These are phyloP conservation scores for Acanthopagrus latus DNA, from an alignment of 2,797 vertebrate genomes.

Conservation along the genomic window DNA sequence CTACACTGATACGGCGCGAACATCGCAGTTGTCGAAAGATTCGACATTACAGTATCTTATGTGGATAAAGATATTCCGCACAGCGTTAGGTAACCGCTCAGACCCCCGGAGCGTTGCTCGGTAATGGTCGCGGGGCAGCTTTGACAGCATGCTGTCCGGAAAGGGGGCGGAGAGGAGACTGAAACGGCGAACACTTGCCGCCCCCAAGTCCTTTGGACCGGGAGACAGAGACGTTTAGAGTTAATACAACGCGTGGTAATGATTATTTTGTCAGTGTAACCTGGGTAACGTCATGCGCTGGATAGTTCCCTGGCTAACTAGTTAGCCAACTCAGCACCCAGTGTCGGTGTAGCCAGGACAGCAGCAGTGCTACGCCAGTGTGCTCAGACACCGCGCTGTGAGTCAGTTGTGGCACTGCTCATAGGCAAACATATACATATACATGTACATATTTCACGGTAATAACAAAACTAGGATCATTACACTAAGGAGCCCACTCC, in stretches of 20 bases:
- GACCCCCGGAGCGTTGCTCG: constrained; percentile 28
- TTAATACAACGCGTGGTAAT: constrained; percentile 1
- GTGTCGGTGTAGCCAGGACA: neutral
- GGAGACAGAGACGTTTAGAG: neutral
- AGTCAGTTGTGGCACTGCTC: neutral
- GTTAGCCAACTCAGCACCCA: constrained; percentile 19
- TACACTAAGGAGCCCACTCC: neutral
- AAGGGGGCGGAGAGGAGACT: constrained; percentile 38
- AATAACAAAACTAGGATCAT: neutral
- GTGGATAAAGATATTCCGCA: neutral
- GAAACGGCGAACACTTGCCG: constrained; percentile 29
- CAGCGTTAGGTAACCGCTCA: constrained; percentile 40
- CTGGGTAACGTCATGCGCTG: neutral
- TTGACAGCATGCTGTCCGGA: constrained; percentile 13
- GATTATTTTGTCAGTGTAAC: neutral
- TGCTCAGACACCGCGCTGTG: constrained; percentile 2
- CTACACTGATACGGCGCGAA: neutral
- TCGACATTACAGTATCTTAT: too few species aligned
- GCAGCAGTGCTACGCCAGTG: neutral
- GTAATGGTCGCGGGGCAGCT: constrained; percentile 22
- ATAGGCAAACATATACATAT: neutral
- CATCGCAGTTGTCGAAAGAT: neutral
- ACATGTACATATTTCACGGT: neutral
- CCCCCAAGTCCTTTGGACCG: neutral
- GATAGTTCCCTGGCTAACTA: neutral